Percentiles rank a stretch among this genome's conserved stretches.
Evolutionary conservation across 2,797 vertebrate genomes (phyloP).

Genomic region (Sebastes oblongus): DNA sequence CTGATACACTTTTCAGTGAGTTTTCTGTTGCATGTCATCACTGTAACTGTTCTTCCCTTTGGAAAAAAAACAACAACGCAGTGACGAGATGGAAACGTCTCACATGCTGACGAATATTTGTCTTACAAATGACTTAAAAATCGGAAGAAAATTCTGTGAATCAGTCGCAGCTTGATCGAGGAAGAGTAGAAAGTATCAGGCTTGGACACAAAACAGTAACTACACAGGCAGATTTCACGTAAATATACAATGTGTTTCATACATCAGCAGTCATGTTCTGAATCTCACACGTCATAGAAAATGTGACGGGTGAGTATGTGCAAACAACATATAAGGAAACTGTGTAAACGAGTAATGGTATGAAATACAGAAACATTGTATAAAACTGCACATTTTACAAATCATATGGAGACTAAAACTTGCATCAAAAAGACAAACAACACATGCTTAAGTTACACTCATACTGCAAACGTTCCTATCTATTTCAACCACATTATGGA

Average conservation of each 20-base stretch:
- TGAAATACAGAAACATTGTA: background rate
- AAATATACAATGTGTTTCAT: background rate
- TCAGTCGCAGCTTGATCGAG: background rate
- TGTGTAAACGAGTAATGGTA: background rate
- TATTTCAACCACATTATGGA: background rate
- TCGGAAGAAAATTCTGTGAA: background rate
- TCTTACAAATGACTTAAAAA: background rate
- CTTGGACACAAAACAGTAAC: background rate
- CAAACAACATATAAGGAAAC: background rate
- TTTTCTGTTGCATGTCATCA: background rate
- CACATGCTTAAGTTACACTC: background rate
- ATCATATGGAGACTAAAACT: background rate
- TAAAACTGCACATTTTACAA: background rate
- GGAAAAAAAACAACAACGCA: background rate
- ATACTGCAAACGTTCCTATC: background rate
- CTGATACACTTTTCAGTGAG: background rate
- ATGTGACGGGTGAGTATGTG: background rate
- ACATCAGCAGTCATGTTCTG: background rate
- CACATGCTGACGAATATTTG: background rate
- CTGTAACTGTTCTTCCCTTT: background rate
- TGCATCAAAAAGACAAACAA: background rate
- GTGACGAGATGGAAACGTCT: background rate
- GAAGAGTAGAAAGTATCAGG: background rate
- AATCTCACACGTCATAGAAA: background rate
- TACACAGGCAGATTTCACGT: background rate